Evolutionary conservation across 2,113 vertebrate species (phyloP).

Genomic region (Campylorhamphus procurvoides): DNA sequence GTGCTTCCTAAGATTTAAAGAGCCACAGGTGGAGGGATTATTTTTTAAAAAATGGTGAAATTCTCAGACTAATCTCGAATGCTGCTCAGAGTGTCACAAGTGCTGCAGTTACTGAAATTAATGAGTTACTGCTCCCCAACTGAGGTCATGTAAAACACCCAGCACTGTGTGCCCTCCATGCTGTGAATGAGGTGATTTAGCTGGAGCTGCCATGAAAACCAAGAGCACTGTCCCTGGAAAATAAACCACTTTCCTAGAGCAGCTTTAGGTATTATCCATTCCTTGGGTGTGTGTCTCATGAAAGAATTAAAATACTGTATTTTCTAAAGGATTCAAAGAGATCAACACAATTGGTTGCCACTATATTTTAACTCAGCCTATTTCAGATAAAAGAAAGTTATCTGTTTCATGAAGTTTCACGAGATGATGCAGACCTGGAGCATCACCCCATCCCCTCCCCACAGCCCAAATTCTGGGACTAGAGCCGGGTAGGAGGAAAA

Average conservation of each 20-base stretch:
- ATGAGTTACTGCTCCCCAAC: neutral
- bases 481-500: neutral
- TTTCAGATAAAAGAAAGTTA: neutral
- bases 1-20: neutral
- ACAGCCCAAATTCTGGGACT: neutral
- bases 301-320: neutral
- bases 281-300: accelerated
- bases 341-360: neutral
- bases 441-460: neutral
- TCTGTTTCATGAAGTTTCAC: neutral
- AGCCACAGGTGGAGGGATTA: neutral
- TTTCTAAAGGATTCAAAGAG: neutral
- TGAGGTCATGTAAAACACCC: neutral
- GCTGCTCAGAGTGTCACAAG: neutral
- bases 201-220: neutral
- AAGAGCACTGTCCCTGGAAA: neutral
- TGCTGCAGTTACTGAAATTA: neutral
- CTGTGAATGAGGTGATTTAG: neutral
- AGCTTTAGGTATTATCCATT: neutral
- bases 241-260: neutral
- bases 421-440: neutral
- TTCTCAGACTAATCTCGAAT: neutral
- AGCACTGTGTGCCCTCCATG: neutral
- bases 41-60: neutral
- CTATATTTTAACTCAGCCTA: neutral